Base-by-base conservation (phyloP, 2,797 vertebrate species). In the Linurgus olivaceus region DNA sequence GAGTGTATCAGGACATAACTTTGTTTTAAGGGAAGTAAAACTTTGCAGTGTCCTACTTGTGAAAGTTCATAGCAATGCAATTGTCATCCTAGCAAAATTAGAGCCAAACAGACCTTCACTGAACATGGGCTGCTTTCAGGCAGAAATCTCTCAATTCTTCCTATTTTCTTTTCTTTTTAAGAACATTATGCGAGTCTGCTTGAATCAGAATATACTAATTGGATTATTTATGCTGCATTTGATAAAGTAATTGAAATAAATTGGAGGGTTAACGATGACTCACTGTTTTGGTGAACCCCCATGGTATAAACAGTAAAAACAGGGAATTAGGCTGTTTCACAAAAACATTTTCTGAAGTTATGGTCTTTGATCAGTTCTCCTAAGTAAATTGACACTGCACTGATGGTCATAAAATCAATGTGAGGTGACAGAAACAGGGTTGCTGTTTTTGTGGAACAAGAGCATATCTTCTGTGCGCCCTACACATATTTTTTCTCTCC, bases 201-300 rank as follows among this genome's bases (percentile, higher is more conserved):
- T 93, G 74, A 87, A 74, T 87, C 33, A 63, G 63, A 94, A 68
- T 75, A n/a, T 79, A 67, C 61, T 86, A 91, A 95, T 62, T 80
- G 76, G 73, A 91, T 96, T 95, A 93, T 96, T 94, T 94, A 94
- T 92, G 68, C 89, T 89, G 45, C 55, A 31, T 71, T 97, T 88
- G 83, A 83, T 58, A 28, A 62, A 91, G 42, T 89, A 88, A 94
- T 70, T 82, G 61, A 94, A 96, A 90, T 91, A 94, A 92, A 95
- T 90, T 61, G 29, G 51, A 94, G 16, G 28, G 38, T 55, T 96
- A 94, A 94, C 88, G 57, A 58, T 44, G 87, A 90, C 40, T 92
- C 82, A 88, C 65, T 59, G 19, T 94, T 84, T 86, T 52, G 33
- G 40, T 48, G 61, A 95, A 33, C 58, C 26, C 31, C 55, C 29